Evolutionary conservation across 2,797 vertebrate genomes (phyloP), one percentile per base, ranked within the genome.

Genomic region (Otolemur crassicaudatus): DNA sequence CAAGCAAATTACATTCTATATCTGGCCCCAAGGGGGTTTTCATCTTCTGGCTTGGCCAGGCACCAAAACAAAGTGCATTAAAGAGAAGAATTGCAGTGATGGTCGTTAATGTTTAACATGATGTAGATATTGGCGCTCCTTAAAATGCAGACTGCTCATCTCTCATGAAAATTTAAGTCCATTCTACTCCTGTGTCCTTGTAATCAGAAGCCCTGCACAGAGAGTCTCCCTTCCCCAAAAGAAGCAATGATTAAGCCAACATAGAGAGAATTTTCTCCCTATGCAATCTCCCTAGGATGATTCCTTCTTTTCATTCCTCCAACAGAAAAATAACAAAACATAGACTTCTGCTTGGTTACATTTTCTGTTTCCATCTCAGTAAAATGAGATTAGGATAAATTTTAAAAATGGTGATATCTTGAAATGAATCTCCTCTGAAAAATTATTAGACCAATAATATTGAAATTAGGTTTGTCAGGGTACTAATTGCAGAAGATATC

Each of bases 11-110:
- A 97, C 96, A 96, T 97, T 97, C 96, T 97, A 91, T 97, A 97
- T 94, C 91, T 97, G 92, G 49, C 88, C 97, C 87, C 20, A 14
- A 97, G 83, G 97, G 95, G 67, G 34, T 75, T 97, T 98, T 98
- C 96, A 98, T 98, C 97, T 98, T 93, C 92, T 94, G 93, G 89
- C 81, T 98, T 98, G 98, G 98, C 97, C 49, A 72, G 69, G 72
- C 93, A 98, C 94, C 98, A 98, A 98, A 98, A 98, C 95, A 98
- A 98, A 98, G 97, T 94, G 97, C 94, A 97, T 98, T 98, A 98
- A 94, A 97, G 69, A 97, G 80, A 98, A 88, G 97, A 97, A 98
- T 94, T 97, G 89, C 94, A 97, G 90, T 1, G 40, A 92, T 5
- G 37, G 65, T 81, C 61, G 37, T 98, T 98, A 98, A 98, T 98